Percentiles rank a stretch among this genome's conserved stretches.
Conservation (phyloP, 2,113 vertebrate genomes). For the Phoxinus phoxinus region DNA sequence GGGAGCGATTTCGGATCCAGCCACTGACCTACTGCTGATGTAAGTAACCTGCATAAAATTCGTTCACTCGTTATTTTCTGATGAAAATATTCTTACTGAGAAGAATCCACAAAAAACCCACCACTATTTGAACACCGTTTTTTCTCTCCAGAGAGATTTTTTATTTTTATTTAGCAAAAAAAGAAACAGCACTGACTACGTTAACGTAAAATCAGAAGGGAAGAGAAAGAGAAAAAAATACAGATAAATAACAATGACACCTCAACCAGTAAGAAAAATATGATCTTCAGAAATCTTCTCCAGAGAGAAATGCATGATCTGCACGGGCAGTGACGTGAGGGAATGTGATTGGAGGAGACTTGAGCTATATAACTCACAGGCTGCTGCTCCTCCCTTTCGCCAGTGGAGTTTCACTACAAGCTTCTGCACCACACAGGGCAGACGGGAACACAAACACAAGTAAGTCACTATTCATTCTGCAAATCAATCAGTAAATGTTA, state of each 20-base stretch:
- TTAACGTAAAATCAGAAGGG: too few relatives aligned
- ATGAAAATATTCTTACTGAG: neutral
- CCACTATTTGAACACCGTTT: neutral
- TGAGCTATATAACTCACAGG: slow-evolving; percentile 80
- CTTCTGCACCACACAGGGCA: slow-evolving; percentile 85
- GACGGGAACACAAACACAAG: slow-evolving; percentile 82
- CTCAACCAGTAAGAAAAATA: too few relatives aligned
- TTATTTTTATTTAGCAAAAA: too few relatives aligned
- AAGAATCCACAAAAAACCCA: neutral
- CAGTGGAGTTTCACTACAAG: slow-evolving; percentile 85
- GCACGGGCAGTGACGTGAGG: neutral
- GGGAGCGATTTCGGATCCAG: too few relatives aligned
- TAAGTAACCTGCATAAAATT: neutral
- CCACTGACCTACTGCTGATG: neutral
- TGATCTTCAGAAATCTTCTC: too few relatives aligned
- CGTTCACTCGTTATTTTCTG: too few relatives aligned
- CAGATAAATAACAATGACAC: too few relatives aligned
- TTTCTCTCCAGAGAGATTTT: too few relatives aligned
- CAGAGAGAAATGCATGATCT: neutral
- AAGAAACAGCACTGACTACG: too few relatives aligned
- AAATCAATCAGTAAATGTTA: neutral
- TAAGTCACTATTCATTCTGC: slow-evolving; percentile 69
- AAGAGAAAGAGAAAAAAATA: too few relatives aligned
- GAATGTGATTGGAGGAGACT: slow-evolving; percentile 80
- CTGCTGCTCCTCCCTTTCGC: slow-evolving; percentile 80